Base-by-base conservation (phyloP, 2,888 invertebrate genomes). In the Mellilla xanthometata region DNA sequence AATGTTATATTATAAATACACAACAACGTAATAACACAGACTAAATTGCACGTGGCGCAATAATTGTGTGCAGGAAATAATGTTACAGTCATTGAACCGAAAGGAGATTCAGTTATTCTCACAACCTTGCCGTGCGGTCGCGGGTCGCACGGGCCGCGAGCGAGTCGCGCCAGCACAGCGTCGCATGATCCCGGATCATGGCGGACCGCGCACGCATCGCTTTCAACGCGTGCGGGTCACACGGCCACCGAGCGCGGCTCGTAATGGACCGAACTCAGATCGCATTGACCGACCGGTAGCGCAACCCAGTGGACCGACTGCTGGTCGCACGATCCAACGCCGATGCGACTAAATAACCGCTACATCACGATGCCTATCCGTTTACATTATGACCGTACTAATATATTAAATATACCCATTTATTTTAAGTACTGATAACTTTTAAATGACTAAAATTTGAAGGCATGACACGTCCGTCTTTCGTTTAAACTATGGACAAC, bases 1-100 rank as follows among this genome's bases (percentile, higher is more conserved):
- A 76, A 75, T 72, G 80, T 86, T 84, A 75, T 74, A 50, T 54
- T 86, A 86, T 87, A 87, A 86, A 84, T 86, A 88, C 81, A 88
- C 86, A 88, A 89, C 88, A 88, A 89, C 86, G 75, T 86, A 87
- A 85, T 88, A 89, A 87, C 86, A 88, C 86, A 88, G 87, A 86
- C 78, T 85, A 83, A 85, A 89, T 89, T 88, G 89, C 89, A 89
- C 87, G 75, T 75, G 81, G 77, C 80, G 86, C 84, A 82, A 64
- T 71, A 72, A 84, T 80, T 76, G 81, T 84, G 85, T 86, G 85
- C 80, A 80, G 83, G 82, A 82, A 82, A 82, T 72, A 76, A 76
- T 79, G 83, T 76, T 74, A 81, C 88, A 86, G 86, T 85, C 85
- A 78, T 79, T 83, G 83, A 85, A 81, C 84, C 83, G 80, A 84